Evolutionary conservation across 2,797 vertebrate genomes (phyloP), one percentile per base, ranked within the genome.

Genomic region (Hydrolagus colliei): DNA sequence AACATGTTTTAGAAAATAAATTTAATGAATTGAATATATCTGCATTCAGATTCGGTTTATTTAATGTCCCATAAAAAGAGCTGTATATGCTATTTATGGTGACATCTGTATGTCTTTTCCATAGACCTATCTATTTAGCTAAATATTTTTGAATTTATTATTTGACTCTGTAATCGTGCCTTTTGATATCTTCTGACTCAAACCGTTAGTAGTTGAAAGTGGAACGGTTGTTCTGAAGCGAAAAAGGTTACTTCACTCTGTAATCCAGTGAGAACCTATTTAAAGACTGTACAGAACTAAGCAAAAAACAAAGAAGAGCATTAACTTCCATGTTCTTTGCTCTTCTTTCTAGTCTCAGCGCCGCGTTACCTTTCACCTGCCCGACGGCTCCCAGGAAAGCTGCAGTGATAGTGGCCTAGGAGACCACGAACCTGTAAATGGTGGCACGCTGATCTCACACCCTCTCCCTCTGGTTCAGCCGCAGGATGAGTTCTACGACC

Each of bases 391-490:
- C 91, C 98, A 99, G 95, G 97, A 99, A 96, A 99, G 98, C 96
- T 99, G 98, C 97, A 98, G 97, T 96, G 98, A 99, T 95, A 99
- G 97, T 94, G 97, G 97, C 93, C 93, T 99, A 92, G 98, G 98
- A 89, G 98, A 99, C 93, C 98, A 98, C 88, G 98, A 99, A 94
- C 97, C 97, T 73, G 96, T 97, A 93, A 96, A 96, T 93, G 96
- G 96, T 95, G 98, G 97, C 93, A 95, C 94, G 89, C 95, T 98
- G 95, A 97, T 99, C 95, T 97, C 97, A 95, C 97, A 99, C 92
- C 96, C 98, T 96, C 97, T 99, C 92, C 97, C 98, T 97, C 96
- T 99, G 96, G 97, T 99, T 96, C 97, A 98, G 97, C 96, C 97
- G 88, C 97, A 98, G 95, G 98, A 98, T 62, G 96, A 99, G 91